Evolutionary conservation across 2,797 vertebrate genomes (phyloP), one percentile per base, ranked within the genome.

Genomic region (Myioborus miniatus): DNA sequence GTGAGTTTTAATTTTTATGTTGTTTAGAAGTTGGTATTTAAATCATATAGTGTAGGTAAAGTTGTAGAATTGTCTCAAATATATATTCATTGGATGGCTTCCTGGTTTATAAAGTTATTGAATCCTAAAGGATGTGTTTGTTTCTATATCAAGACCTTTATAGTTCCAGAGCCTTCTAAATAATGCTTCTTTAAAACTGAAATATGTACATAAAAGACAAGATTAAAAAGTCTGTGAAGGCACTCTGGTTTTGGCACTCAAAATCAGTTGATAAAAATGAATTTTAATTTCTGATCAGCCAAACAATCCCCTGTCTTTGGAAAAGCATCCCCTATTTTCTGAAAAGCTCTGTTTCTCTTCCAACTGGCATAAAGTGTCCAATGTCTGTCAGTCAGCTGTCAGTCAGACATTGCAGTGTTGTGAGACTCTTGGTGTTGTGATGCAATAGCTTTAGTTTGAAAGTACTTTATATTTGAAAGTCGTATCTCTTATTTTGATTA

Each of bases 371-470:
- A 16, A 71, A 62, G 16, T 69, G 22, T 52, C 26, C 29, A 34
- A 4, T 44, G 32, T 37, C 30, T 0, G 0, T 34, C 23, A 60
- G 8, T 74, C 47, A 62, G 44, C 21, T 0, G 0, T 82, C 43
- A 43, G 43, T 56, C 18, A 47, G 30, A 50, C 32, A 12, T 13
- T 27, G 30, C 13, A 9, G 18, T 82, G 7, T 82, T 49, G 23
- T 56, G 17, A 55, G 17, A 29, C 18, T 59, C 47, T 62, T 70
- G 19, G 14, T 80, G 13, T 47, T 88, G 39, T 70, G 27, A n/a
- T 67, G 32, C 29, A 68, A 7, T 67, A 88, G 8, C 29, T 83
- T 80, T 29, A 49, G 8, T 63, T 46, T 85, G n/a, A 82, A 82
- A 76, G 34, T 46, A 46, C 13, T 34, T 60, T 37, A 0, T 50